Percentiles rank a stretch among this genome's conserved stretches.
Conservation (phyloP, 2,888 invertebrate species). For the Sicus ferrugineus region DNA sequence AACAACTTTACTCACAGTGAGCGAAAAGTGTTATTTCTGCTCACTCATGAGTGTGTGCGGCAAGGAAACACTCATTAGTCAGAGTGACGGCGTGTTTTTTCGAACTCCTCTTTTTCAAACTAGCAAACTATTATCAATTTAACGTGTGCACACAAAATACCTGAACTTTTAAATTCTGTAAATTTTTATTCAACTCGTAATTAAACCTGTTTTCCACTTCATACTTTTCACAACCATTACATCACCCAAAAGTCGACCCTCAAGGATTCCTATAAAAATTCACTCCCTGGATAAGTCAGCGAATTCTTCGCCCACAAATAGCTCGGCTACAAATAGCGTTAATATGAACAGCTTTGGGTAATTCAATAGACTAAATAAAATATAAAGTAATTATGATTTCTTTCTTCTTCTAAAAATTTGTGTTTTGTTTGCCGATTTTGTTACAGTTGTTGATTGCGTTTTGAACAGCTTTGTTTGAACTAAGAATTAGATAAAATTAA, state of each 20-base stretch:
- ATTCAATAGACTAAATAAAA: conserved; percentile 38
- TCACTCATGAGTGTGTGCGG: too few species aligned
- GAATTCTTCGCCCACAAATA: conserved; percentile 58
- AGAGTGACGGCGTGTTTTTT: too few species aligned
- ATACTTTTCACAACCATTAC: conserved; percentile 36
- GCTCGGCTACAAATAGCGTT: conserved; percentile 57
- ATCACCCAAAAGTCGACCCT: conserved; percentile 56
- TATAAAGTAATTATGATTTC: conserved; percentile 28
- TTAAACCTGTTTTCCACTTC: too few species aligned
- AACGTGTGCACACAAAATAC: too few species aligned
- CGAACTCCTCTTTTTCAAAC: too few species aligned
- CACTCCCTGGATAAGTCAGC: conserved; percentile 60
- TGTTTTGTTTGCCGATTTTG: too few species aligned
- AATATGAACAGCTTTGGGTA: conserved; percentile 63
- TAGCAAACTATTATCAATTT: too few species aligned
- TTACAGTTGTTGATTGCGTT: not conserved
- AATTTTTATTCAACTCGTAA: too few species aligned
- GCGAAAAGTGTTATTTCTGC: too few species aligned
- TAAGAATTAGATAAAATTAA: not conserved
- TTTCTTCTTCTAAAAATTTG: not conserved
- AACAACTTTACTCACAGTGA: too few species aligned
- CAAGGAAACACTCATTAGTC: too few species aligned
- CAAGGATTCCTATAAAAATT: conserved; percentile 64
- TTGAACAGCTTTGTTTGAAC: conserved; percentile 9
- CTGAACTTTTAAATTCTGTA: too few species aligned